A percentile compares a stretch with the other conserved stretches of the same genome.
Evolutionary conservation across 2,888 invertebrate species (phyloP).

Genomic region (Nephrocerus scutellatus): DNA sequence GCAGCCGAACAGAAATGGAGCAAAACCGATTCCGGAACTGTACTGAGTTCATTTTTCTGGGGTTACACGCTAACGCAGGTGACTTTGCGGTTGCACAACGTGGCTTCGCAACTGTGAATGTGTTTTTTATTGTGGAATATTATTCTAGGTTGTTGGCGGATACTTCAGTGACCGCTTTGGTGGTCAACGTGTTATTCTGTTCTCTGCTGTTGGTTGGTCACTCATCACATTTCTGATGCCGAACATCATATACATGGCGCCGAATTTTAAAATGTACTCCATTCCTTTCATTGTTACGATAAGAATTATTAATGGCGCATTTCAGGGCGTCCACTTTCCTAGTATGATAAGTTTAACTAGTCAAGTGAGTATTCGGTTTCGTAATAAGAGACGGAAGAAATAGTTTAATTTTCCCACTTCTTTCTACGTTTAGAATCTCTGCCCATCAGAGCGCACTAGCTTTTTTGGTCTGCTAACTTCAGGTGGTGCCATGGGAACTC

Average conservation of each 20-base stretch:
- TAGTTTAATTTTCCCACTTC: neutral
- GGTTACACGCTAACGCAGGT: conserved; percentile 63
- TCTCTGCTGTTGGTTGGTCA: conserved; percentile 57
- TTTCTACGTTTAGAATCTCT: conserved; percentile 48
- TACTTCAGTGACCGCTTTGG: conserved; percentile 57
- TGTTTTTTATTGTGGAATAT: neutral
- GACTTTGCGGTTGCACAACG: no score
- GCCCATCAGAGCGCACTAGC: conserved; percentile 57
- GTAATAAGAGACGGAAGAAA: neutral
- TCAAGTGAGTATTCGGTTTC: conserved; percentile 39
- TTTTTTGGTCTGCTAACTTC: conserved; percentile 61
- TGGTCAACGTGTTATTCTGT: conserved; percentile 58
- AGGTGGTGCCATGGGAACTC: conserved; percentile 57
- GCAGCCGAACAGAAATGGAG: conserved; percentile 60
- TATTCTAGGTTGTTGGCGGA: conserved; percentile 48
- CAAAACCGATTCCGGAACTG: conserved; percentile 62
- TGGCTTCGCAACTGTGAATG: no score
- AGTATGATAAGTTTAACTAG: conserved; percentile 63
- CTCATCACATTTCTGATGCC: conserved; percentile 53
- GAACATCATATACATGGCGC: conserved; percentile 49
- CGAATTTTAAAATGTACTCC: conserved; percentile 41
- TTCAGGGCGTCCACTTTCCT: conserved; percentile 63
- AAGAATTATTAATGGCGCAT: conserved; percentile 58
- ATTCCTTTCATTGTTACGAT: conserved; percentile 54
- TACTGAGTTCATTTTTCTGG: conserved; percentile 67